Evolutionary conservation across 1,140 invertebrate genomes (phyloP).

Genomic region (Mamestra configurata): DNA sequence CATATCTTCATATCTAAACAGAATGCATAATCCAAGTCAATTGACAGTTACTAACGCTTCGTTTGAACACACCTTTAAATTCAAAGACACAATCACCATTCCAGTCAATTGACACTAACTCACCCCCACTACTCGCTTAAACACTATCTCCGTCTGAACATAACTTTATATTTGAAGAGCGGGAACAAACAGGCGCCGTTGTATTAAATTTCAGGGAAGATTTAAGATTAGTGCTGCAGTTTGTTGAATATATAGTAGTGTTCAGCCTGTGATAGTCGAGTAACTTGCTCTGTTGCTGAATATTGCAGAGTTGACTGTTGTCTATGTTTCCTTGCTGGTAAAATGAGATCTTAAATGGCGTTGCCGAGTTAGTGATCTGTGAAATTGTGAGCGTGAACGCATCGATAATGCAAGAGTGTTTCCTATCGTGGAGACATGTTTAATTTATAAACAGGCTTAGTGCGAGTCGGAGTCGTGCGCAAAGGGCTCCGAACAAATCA

Average conservation of each 20-base stretch:
- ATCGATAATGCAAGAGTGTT: too few species aligned
- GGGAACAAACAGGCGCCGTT: neutral
- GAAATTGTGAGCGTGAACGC: too few species aligned
- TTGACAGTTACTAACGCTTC: too few species aligned
- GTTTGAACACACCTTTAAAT: neutral
- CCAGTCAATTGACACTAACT: neutral
- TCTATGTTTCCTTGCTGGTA: neutral
- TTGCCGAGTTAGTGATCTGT: neutral
- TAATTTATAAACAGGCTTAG: too few species aligned
- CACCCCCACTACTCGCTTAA: neutral
- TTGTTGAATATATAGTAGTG: slow-evolving; percentile 36
- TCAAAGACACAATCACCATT: neutral
- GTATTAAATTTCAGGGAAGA: slow-evolving; percentile 42
- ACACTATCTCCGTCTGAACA: neutral
- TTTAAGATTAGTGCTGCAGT: slow-evolving; percentile 25
- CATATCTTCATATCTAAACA: too few species aligned
- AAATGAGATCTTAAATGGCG: neutral
- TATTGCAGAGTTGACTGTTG: slow-evolving; percentile 12
- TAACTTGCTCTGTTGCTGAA: slow-evolving; percentile 3
- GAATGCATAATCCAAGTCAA: too few species aligned
- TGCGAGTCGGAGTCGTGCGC: too few species aligned
- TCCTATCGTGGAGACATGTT: too few species aligned
- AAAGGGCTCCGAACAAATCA: too few species aligned
- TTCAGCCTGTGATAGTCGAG: neutral
- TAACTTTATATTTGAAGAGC: slow-evolving; percentile 35